These are phyloP conservation scores for Tenthredo amoena DNA, from an alignment of 2,888 invertebrate species.

Conservation along the genomic window DNA sequence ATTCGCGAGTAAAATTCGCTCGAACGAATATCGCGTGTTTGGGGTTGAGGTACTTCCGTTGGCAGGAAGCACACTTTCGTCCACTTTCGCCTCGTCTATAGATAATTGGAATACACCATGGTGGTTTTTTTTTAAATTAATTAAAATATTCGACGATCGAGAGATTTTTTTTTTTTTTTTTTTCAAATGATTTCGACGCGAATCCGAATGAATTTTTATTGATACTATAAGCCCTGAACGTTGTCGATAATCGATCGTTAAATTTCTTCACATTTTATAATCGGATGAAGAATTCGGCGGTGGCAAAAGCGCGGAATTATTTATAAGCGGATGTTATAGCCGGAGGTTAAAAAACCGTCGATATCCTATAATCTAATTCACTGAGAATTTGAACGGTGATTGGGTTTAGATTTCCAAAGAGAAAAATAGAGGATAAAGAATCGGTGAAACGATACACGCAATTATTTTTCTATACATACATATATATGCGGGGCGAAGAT, in stretches of 20 bases:
- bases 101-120: neutral
- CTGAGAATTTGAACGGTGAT: slow-evolving; percentile 44
- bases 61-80: neutral
- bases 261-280: too few species aligned
- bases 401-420: slow-evolving; percentile 60
- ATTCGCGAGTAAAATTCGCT: neutral
- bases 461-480: too few species aligned
- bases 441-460: too few species aligned
- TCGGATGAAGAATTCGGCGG: too few species aligned
- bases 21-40: neutral
- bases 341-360: neutral
- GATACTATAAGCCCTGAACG: too few species aligned
- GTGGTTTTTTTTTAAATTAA: neutral
- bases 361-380: too few species aligned
- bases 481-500: neutral
- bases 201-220: too few species aligned
- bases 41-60: neutral
- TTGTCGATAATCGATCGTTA: too few species aligned
- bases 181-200: neutral
- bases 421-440: neutral
- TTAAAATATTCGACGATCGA: neutral
- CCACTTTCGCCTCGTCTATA: slow-evolving; percentile 10
- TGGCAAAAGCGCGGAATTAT: neutral
- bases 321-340: neutral
- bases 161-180: neutral